Base-by-base conservation (phyloP, 2,797 vertebrate genomes). In the Sciaenops ocellatus region DNA sequence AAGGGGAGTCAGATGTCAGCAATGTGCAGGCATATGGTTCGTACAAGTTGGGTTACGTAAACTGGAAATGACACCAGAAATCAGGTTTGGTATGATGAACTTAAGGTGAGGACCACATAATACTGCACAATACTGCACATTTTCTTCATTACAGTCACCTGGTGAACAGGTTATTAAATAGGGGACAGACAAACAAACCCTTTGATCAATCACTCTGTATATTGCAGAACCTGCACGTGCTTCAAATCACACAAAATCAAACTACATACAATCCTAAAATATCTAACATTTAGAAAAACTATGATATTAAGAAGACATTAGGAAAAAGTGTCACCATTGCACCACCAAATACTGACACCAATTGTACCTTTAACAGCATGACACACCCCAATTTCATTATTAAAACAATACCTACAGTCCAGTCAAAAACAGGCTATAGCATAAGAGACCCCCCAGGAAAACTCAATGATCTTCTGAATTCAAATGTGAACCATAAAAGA, bases 1-100 rank as follows among this genome's bases (percentile, higher is more conserved):
- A 91, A 79, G 82, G 90, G 86, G 94, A 91, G 93, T 94, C 90
- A 86, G 88, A 92, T 94, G 79, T 91, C 83, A 72, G 65, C 79
- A 81, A 77, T 73, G 73, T 80, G 83, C 73, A 82, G 87, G 52
- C 89, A 88, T 89, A 85, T 85, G 86, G 82, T 90, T 90, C 85
- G 66, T 90, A 76, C 85, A 90, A 92, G 61, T 22, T 81, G 55
- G 50, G 71, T 82, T 85, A 73, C 15, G 46, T 69, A 85, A 91
- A 73, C 77, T 88, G 79, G 73, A 85, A 85, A 90, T 80, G 84
- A 91, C 81, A 89, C 38, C 46, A 76, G 48, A 69, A 84, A 65
- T 85, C 62, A 83, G 63, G 64, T 66, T 79, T 22, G 63, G 61
- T 83, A 8, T 0, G 13, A 82, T 48, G 74, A 66, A 70, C 47